Percentiles rank a stretch among this genome's conserved stretches.
Evolutionary conservation across 2,888 invertebrate species (phyloP).

Genomic region (Ametastegia equiseti): DNA sequence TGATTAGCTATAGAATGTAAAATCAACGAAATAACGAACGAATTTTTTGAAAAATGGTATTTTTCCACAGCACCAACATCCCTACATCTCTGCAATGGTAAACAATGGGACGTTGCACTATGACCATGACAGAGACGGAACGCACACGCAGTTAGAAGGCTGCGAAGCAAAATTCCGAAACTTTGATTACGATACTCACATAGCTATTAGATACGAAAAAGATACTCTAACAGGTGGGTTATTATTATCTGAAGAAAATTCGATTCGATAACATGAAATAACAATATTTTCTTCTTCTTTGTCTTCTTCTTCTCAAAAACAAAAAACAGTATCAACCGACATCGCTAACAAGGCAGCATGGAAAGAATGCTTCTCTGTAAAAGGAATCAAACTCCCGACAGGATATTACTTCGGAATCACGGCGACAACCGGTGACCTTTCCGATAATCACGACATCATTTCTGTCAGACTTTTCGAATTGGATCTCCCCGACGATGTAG

Average conservation of each 20-base stretch:
- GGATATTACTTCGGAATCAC: slow-evolving; percentile 96
- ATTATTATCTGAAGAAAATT: background rate
- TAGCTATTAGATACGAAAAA: slow-evolving; percentile 94
- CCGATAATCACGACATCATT: slow-evolving; percentile 97
- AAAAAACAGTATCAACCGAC: slow-evolving; percentile 89
- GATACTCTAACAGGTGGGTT: slow-evolving; percentile 89
- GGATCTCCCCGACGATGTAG: slow-evolving; percentile 85
- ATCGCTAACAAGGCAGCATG: slow-evolving; percentile 94
- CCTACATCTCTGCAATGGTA: slow-evolving; percentile 98
- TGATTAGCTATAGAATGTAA: no score
- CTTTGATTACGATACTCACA: slow-evolving; percentile 91
- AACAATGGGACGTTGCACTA: slow-evolving; percentile 97
- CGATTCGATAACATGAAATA: background rate
- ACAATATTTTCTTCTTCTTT: slow-evolving; percentile 41
- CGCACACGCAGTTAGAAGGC: slow-evolving; percentile 97
- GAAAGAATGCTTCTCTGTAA: slow-evolving; percentile 94
- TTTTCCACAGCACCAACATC: slow-evolving; percentile 93
- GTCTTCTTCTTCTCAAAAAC: background rate
- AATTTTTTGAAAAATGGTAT: no score
- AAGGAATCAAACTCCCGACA: slow-evolving; percentile 94
- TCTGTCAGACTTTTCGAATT: slow-evolving; percentile 95
- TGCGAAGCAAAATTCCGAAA: slow-evolving; percentile 98
- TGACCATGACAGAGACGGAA: slow-evolving; percentile 99
- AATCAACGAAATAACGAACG: no score
- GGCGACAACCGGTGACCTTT: slow-evolving; percentile 97